Percentiles rank a stretch among this genome's conserved stretches.
Evolutionary conservation across 2,888 invertebrate genomes (phyloP).

Genomic region (Carterocephalus palaemon): DNA sequence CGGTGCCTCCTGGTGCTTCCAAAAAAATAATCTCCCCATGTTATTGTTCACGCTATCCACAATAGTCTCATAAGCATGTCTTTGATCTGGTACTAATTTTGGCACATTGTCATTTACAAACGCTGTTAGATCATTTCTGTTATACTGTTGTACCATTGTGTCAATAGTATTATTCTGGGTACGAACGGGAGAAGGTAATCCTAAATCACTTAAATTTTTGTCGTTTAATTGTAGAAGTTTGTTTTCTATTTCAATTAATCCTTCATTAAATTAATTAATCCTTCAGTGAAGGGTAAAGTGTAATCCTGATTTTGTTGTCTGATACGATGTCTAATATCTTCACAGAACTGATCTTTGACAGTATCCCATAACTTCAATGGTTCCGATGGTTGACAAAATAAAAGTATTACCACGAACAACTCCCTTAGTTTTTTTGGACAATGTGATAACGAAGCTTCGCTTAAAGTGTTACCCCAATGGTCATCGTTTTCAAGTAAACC

Average conservation of each 20-base stretch:
- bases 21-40: conserved; percentile 22
- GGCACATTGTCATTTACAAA: conserved; percentile 26
- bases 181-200: conserved; percentile 30
- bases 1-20: conserved; percentile 28
- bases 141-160: conserved; percentile 26
- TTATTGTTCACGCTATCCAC: conserved; percentile 22
- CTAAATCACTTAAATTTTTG: conserved; percentile 31
- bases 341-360: conserved; percentile 24
- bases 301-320: conserved; percentile 15
- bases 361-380: conserved; percentile 29
- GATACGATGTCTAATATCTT: conserved; percentile 26
- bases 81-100: conserved; percentile 31
- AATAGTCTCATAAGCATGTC: conserved; percentile 27
- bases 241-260: conserved; percentile 28
- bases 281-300: conserved; percentile 13
- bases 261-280: conserved; percentile 12
- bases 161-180: conserved; percentile 25
- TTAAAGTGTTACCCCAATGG: conserved; percentile 32
- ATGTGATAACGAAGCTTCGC: conserved; percentile 26
- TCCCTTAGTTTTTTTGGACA: conserved; percentile 27
- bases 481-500: conserved; percentile 34
- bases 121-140: conserved; percentile 27
- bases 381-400: conserved; percentile 33
- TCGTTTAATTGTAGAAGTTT: conserved; percentile 29
- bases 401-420: conserved; percentile 29